Evolutionary conservation across 1,140 invertebrate species (phyloP).

Genomic region (Reticulitermes speratus): DNA sequence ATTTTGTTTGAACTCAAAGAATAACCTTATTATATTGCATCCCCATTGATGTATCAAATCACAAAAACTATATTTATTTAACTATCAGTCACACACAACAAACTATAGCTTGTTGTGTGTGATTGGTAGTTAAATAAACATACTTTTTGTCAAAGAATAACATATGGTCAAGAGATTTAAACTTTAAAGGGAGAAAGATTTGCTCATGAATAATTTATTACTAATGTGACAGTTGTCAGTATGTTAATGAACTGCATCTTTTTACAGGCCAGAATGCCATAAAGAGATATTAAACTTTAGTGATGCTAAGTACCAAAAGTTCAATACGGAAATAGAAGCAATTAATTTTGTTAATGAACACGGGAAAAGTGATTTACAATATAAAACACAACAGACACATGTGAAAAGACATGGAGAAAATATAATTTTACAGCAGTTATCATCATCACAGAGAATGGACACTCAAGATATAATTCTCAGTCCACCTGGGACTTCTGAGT

Average conservation of each 20-base stretch:
- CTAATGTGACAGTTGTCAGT: not conserved
- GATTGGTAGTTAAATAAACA: too few relatives aligned
- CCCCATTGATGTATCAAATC: too few relatives aligned
- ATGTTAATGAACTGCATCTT: slow-evolving; percentile 4
- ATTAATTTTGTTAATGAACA: slow-evolving; percentile 17
- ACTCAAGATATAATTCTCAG: not conserved
- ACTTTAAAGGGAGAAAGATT: too few relatives aligned
- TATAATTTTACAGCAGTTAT: not conserved
- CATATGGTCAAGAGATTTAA: too few relatives aligned
- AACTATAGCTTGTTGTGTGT: too few relatives aligned
- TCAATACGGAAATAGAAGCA: slow-evolving; percentile 23
- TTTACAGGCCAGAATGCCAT: slow-evolving; percentile 18
- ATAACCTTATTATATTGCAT: too few relatives aligned
- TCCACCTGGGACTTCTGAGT: not conserved
- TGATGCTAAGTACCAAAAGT: slow-evolving; percentile 24
- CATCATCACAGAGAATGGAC: not conserved
- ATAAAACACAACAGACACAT: not conserved
- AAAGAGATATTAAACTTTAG: not conserved
- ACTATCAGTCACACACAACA: too few relatives aligned
- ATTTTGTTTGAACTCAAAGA: too few relatives aligned
- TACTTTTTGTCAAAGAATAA: too few relatives aligned
- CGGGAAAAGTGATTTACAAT: not conserved
- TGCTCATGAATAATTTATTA: not conserved
- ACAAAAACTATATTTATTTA: too few relatives aligned
- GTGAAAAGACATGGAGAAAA: not conserved